Base-by-base conservation (phyloP, 2,888 invertebrate species). In the Plagiodera versicolora region DNA sequence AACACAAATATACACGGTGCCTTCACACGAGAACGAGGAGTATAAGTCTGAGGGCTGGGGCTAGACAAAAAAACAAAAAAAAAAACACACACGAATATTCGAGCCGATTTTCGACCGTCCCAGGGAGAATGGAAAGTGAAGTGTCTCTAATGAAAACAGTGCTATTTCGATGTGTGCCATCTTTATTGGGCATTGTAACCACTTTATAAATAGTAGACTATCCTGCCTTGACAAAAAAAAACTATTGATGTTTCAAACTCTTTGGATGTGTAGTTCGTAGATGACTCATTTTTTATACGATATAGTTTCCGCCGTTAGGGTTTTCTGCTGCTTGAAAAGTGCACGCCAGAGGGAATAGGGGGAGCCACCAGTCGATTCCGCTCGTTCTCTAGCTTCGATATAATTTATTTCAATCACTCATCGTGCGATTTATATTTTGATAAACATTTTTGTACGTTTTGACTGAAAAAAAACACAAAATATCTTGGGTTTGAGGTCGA, bases 231-330 rank as follows among this genome's bases (percentile, higher is more conserved):
- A 68, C n/a, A 61, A 69, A 70, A 28, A 47, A 48, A 57, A 63
- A 75, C 74, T 74, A 71, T 77, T 70, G 71, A 76, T 77, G 77
- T 77, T 76, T 76, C 71, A 75, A 63, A 74, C 72, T 77, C 74
- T 77, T 74, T 74, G 68, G 73, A 77, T 79, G 79, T 79, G 77
- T 77, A 77, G 77, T 73, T 75, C 64, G 71, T 77, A 77, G 77
- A 75, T 75, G 75, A 76, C 77, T 78, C 78, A 78, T 78, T 79
- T 79, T 71, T 80, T 79, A 77, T 79, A 79, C 76, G 77, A 73
- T 75, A 77, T 77, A 75, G 74, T 74, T 73, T 74, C 72, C 70
- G 68, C 74, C 74, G 72, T 73, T 75, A 73, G 72, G 71, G 35
- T 72, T 74, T n/a, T 74, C 72, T 71, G 75, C 75, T 74, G 74